Evolutionary conservation across 2,113 vertebrate species (phyloP).

Genomic region (Podiceps cristatus): DNA sequence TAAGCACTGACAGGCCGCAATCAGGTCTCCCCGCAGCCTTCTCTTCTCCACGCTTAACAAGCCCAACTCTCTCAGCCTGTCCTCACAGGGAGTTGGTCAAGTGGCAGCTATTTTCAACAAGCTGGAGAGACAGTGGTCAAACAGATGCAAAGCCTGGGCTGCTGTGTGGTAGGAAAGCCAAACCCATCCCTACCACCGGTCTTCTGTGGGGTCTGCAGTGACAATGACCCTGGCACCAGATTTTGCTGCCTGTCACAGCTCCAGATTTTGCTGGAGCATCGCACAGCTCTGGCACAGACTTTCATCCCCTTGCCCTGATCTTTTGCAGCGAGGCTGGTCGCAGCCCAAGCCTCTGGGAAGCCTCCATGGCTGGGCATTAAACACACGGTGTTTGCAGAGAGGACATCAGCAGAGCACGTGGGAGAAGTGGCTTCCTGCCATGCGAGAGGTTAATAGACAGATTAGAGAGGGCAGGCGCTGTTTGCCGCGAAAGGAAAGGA

Average conservation of each 20-base stretch:
- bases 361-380: background rate
- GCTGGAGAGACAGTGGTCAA: background rate
- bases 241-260: background rate
- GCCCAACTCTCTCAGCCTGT: no score
- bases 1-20: no score
- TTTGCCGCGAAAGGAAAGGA: background rate
- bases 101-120: background rate
- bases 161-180: background rate
- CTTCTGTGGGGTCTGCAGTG: background rate
- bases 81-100: background rate
- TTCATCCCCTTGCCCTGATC: background rate
- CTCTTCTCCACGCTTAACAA: no score
- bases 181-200: accelerated
- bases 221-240: background rate
- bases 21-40: no score
- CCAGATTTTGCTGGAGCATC: background rate
- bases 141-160: background rate
- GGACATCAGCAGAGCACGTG: background rate
- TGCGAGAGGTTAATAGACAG: slow-evolving; percentile 40
- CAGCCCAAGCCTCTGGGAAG: background rate
- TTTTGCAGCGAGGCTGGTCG: background rate
- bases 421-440: slow-evolving; percentile 57
- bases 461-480: slow-evolving; percentile 42
- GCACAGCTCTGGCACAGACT: background rate
- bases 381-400: background rate